Base-by-base conservation (phyloP, 30 jellyfish, hydroid and myxozoan species). In the Calvadosia cruxmelitensis region DNA sequence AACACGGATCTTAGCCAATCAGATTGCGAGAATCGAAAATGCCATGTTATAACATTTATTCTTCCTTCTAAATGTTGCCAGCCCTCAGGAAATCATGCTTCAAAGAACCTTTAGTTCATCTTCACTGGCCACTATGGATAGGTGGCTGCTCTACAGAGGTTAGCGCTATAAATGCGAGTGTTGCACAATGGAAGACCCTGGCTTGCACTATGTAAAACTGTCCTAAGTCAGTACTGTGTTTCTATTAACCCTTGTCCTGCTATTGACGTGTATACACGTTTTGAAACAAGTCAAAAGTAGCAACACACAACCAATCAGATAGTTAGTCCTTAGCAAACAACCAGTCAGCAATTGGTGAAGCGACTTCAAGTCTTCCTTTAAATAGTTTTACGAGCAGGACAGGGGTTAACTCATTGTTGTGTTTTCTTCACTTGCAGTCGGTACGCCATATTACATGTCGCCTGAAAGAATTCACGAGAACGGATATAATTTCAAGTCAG, bases 391-490 rank as follows among this genome's bases (percentile, higher is more conserved):
- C n/a, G n/a, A n/a, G n/a, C n/a, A n/a, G n/a, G n/a, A n/a, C n/a
- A n/a, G n/a, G n/a, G n/a, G n/a, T n/a, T n/a, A n/a, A n/a, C n/a
- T n/a, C n/a, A n/a, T n/a, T n/a, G 36, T 3, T 3, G 27, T 70
- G 27, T 70, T 49, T 70, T 13, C 48, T 68, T 33, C 75, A 13
- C 74, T 31, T 76, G 24, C 51, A 89, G 93, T 80, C 52, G 98
- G 98, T 0, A 89, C 98, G 2, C 98, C 98, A 12, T 89, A 89
- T 70, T 89, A 89, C 75, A 89, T 89, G 98, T 89, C 98, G 20
- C 98, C 98, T 0, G 98, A 89, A 53, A 67, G 98, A 62, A 89
- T 89, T 61, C 98, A 89, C 64, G 98, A 89, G 68, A 89, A 82
- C 78, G 98, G 98, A n/a, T 89, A 89, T 53, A 89, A 89, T 49